A percentile compares a stretch with the other conserved stretches of the same genome.
Evolutionary conservation across 1,140 invertebrate genomes (phyloP).

Genomic region (Euschistus heros): DNA sequence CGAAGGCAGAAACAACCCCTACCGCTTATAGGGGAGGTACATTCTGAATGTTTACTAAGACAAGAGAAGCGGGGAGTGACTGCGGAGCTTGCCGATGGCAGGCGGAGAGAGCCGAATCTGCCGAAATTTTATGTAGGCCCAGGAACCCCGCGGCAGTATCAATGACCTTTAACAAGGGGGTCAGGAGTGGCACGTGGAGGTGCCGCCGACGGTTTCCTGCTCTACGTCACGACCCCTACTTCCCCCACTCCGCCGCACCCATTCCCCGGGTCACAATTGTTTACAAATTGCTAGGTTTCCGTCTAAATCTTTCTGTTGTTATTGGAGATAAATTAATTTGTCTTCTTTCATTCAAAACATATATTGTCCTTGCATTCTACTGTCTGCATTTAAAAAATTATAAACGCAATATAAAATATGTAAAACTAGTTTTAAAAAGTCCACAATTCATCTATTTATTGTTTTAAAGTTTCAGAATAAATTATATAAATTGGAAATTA

Average conservation of each 20-base stretch:
- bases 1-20: background rate
- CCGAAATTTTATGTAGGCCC: constrained; percentile 18
- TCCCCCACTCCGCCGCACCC: constrained; percentile 5
- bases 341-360: too few species aligned
- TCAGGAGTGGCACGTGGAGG: constrained; percentile 21
- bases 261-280: constrained; percentile 10
- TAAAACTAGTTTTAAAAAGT: too few species aligned
- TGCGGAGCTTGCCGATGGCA: background rate
- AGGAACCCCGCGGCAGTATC: constrained; percentile 1
- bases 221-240: constrained; percentile 14
- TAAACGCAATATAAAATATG: too few species aligned
- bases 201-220: constrained; percentile 14
- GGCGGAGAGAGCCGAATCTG: constrained; percentile 20
- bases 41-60: constrained; percentile 19
- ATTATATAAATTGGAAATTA: too few species aligned
- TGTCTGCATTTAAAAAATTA: too few species aligned
- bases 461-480: too few species aligned
- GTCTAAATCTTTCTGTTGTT: too few species aligned
- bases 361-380: too few species aligned
- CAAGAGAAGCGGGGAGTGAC: constrained; percentile 6
- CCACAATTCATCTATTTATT: too few species aligned
- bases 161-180: constrained; percentile 18
- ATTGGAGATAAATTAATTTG: too few species aligned
- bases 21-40: background rate
- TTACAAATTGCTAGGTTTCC: background rate